These are phyloP conservation scores for Syndactyla subalaris DNA, from an alignment of 2,797 vertebrate genomes.

Conservation along the genomic window DNA sequence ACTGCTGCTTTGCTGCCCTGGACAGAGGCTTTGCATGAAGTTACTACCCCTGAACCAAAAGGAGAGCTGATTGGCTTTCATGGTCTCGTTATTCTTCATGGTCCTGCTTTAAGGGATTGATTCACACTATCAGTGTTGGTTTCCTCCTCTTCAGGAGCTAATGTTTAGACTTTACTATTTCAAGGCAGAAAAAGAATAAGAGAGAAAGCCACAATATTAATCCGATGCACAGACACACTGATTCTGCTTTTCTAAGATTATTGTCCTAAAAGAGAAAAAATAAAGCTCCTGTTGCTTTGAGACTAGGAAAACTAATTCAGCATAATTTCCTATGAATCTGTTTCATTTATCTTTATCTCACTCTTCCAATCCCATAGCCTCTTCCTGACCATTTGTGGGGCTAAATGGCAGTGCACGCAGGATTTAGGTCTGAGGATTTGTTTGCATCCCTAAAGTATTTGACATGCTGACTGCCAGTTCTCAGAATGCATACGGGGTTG, in stretches of 20 bases:
- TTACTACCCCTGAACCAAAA: neutral
- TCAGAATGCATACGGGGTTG: neutral
- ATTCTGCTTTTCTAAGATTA: neutral
- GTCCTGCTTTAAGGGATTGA: neutral
- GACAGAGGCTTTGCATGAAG: neutral
- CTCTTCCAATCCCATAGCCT: neutral
- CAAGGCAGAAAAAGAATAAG: neutral
- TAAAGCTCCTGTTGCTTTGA: neutral
- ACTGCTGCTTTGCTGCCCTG: neutral
- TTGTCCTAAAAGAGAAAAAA: neutral
- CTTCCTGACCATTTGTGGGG: neutral
- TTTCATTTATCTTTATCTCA: neutral
- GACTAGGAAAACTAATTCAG: neutral
- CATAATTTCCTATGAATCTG: neutral
- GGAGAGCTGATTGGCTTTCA: neutral
- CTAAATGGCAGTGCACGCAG: neutral
- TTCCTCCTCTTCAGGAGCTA: neutral
- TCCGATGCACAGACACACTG: neutral
- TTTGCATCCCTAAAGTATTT: neutral
- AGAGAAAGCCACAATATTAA: neutral
- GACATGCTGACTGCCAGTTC: neutral
- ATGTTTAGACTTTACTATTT: neutral
- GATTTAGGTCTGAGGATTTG: neutral
- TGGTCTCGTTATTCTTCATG: fast-evolving
- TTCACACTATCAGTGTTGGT: neutral